phyloP scores from a whole-genome alignment of 2,888 invertebrate genomes.

The Lingula anatina region DNA sequence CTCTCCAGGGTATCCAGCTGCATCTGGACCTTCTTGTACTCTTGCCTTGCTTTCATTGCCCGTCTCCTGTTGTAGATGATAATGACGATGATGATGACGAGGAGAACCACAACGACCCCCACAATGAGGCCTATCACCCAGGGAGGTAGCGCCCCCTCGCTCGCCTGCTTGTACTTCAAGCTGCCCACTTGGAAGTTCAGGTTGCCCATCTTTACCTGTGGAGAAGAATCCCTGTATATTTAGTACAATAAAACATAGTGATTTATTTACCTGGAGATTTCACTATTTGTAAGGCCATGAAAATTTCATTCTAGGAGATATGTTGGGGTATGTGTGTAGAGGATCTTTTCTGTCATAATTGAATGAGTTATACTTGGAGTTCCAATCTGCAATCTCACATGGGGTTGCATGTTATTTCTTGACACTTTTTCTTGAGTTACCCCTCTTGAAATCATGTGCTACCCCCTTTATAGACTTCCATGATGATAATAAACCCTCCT shows the following conservation, averaged over 20 bases:
- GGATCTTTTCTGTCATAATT: too few relatives aligned
- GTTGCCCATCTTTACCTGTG: slow-evolving; percentile 66
- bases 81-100: slow-evolving; percentile 70
- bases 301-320: too few relatives aligned
- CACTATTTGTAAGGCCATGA: too few relatives aligned
- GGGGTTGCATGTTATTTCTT: too few relatives aligned
- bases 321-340: too few relatives aligned
- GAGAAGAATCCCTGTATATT: background rate
- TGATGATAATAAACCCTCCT: too few relatives aligned
- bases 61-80: slow-evolving; percentile 80
- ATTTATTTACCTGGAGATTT: too few relatives aligned
- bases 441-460: too few relatives aligned
- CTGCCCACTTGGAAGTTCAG: slow-evolving; percentile 84
- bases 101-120: slow-evolving; percentile 49
- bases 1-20: slow-evolving; percentile 98
- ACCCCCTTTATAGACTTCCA: too few relatives aligned
- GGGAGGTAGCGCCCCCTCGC: slow-evolving; percentile 79
- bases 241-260: background rate
- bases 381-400: too few relatives aligned
- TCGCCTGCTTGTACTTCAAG: slow-evolving; percentile 78
- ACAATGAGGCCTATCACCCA: slow-evolving; percentile 84
- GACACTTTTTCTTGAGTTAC: too few relatives aligned
- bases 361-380: too few relatives aligned
- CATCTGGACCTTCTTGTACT: slow-evolving; percentile 96
- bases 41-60: slow-evolving; percentile 92